phyloP scores from a whole-genome alignment of 2,113 vertebrate species.

The Neolamprologus hecqui region DNA sequence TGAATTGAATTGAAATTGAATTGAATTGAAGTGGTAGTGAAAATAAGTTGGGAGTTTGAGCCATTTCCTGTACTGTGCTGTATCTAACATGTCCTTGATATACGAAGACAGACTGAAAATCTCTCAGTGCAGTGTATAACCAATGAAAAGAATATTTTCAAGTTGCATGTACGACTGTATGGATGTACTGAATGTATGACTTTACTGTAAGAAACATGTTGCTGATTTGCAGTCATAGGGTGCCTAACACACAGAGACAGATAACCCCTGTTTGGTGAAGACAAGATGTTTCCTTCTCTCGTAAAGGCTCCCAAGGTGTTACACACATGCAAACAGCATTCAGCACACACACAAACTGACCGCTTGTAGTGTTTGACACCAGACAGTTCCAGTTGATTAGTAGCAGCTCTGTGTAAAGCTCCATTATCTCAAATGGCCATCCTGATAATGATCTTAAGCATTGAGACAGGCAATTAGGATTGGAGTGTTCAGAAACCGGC shows the following conservation, averaged over 20 bases:
- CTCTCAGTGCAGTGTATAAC: neutral
- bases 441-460: slow-evolving; percentile 59
- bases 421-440: slow-evolving; percentile 44
- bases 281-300: neutral
- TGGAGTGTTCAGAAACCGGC: slow-evolving; percentile 23
- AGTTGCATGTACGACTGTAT: slow-evolving; percentile 37
- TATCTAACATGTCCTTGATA: neutral
- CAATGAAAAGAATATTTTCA: neutral
- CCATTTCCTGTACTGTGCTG: neutral
- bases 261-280: neutral
- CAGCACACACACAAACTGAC: neutral
- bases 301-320: neutral
- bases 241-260: slow-evolving; percentile 1
- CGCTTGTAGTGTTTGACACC: slow-evolving; percentile 7
- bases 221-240: slow-evolving; percentile 27
- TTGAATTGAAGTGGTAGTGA: neutral
- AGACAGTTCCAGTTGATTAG: slow-evolving; percentile 38
- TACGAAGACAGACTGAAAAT: neutral
- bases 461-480: slow-evolving; percentile 57
- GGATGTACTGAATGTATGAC: neutral
- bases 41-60: neutral
- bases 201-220: slow-evolving; percentile 29
- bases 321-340: neutral
- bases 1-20: too few species aligned
- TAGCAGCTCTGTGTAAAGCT: slow-evolving; percentile 22